Conservation (phyloP, 2,113 vertebrate species). For the Equus quagga region DNA sequence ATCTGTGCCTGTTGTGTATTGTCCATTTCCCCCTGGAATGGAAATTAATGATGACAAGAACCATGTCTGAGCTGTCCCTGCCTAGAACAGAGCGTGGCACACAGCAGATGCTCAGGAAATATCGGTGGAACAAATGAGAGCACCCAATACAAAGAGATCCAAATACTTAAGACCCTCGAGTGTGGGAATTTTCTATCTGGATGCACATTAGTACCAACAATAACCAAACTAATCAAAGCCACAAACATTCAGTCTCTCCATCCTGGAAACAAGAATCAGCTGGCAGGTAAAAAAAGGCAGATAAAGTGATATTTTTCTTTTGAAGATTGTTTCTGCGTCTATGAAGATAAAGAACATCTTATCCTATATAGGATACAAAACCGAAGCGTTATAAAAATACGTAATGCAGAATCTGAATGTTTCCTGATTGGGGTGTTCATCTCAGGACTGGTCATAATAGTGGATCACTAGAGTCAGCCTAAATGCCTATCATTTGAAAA, state of each 20-base stretch:
- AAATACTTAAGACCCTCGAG: background rate
- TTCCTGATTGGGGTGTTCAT: background rate
- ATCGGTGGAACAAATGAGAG: rapidly evolving
- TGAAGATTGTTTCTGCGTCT: background rate
- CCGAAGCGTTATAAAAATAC: background rate
- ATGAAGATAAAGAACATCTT: background rate
- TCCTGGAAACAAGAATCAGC: background rate
- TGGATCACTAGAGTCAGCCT: background rate
- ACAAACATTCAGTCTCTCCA: background rate
- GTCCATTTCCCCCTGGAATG: background rate
- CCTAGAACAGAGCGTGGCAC: background rate
- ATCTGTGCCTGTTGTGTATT: background rate
- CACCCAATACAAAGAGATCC: background rate
- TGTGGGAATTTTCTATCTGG: background rate
- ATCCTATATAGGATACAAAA: background rate
- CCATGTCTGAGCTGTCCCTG: background rate
- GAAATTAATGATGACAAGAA: background rate
- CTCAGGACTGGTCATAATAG: background rate
- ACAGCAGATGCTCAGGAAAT: background rate
- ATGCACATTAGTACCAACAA: background rate
- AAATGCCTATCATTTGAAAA: background rate
- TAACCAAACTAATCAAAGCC: background rate
- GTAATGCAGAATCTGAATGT: background rate
- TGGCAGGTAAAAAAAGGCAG: background rate
- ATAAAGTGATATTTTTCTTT: background rate